Base-by-base conservation (phyloP, 2,888 invertebrate species). In the Lycocerus yunnanus region DNA sequence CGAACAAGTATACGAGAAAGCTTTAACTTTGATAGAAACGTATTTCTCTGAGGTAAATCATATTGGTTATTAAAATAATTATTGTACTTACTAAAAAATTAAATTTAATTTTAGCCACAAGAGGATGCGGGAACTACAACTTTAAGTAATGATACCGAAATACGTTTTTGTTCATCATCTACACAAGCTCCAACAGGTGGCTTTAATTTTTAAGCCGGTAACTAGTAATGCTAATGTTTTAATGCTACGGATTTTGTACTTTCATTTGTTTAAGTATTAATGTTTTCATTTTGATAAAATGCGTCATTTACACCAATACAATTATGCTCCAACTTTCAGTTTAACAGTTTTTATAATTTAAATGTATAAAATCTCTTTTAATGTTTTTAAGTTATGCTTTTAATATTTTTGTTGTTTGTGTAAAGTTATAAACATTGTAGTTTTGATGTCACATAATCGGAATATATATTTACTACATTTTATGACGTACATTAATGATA, bases 1-100 rank as follows among this genome's bases (percentile, higher is more conserved):
- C 84, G 93, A 95, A 84, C 93, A 95, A 86, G 93, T 97, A 16
- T 87, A 87, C 66, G 87, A 87, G 78, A 87, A 87, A 77, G 84
- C 87, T 1, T 80, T 87, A 63, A 78, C 78, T 68, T 80, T 88
- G 9, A 87, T 88, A 68, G 88, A 88, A 79, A 86, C 84, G 70
- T 88, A 82, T 80, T 87, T 87, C 78, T 84, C 86, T 61, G 87
- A 86, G 72, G 86, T 86, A 82, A 78, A 80, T 43, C 3, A 18
- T 58, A 5, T 13, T 68, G 15, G 3, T 68, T 20, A 58, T 58
- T 58, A 18, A 0, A 8, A 59, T 4, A 18, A 60, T 15, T 43
- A 13, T n/a, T 43, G 43, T n/a, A n/a, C 6, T 43, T 43, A 43
- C 13, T n/a, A 43, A n/a, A 43, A 43, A 43, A 43, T 43, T 5